These are phyloP conservation scores for Heterodera schachtii DNA, from an alignment of 1,140 invertebrate species.

Conservation along the genomic window DNA sequence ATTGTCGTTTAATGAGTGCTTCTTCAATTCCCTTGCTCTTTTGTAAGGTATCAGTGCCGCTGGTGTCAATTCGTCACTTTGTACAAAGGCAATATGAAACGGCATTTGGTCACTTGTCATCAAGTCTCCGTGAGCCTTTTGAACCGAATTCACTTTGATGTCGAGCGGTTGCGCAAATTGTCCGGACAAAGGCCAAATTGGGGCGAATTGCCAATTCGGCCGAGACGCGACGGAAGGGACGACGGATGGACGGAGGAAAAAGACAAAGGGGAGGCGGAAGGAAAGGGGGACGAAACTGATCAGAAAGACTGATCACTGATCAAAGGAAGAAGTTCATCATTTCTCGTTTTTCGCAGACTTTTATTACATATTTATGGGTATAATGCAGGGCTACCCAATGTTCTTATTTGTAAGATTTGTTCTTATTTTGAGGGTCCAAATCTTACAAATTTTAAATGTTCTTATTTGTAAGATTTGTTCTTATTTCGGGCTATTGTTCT, in stretches of 20 bases:
- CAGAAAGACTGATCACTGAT: not conserved
- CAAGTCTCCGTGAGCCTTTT: slow-evolving; percentile 8
- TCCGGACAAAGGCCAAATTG: not conserved
- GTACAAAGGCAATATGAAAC: slow-evolving; percentile 64
- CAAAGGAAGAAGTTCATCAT: no score
- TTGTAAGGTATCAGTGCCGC: slow-evolving; percentile 34
- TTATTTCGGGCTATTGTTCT: no score
- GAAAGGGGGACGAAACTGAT: not conserved
- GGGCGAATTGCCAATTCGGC: slow-evolving; percentile 27
- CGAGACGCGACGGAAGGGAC: slow-evolving; percentile 20
- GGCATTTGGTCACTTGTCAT: slow-evolving; percentile 59
- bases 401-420: no score
- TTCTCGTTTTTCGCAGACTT: no score
- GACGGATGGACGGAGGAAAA: not conserved
- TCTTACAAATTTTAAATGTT: no score
- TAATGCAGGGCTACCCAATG: no score
- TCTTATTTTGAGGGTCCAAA: no score
- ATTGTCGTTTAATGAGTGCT: no score
- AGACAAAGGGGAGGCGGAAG: not conserved
- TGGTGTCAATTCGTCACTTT: slow-evolving; percentile 58
- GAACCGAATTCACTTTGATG: slow-evolving; percentile 9
- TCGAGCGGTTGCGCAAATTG: slow-evolving; percentile 26
- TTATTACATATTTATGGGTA: no score
- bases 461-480: no score
- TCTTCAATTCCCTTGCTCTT: no score